Evolutionary conservation across 2,113 vertebrate species (phyloP).

Genomic region (Barbus barbus): DNA sequence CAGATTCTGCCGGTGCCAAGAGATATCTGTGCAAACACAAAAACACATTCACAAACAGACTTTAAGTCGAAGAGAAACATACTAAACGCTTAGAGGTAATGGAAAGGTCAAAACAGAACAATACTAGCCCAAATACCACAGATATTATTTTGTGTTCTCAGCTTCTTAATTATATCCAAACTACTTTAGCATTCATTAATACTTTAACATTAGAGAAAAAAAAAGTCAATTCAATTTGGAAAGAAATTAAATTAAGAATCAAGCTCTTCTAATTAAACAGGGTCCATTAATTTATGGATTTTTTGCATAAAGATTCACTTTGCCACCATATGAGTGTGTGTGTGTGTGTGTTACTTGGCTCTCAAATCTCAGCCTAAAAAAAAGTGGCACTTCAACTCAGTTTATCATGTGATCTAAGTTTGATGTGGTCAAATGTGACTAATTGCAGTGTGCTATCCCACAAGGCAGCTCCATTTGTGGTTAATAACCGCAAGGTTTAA

Average conservation of each 20-base stretch:
- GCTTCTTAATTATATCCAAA: neutral
- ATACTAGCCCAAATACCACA: neutral
- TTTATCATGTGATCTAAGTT: neutral
- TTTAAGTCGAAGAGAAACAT: neutral
- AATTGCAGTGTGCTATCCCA: constrained; percentile 8
- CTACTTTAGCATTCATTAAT: neutral
- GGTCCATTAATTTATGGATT: neutral
- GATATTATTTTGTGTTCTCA: neutral
- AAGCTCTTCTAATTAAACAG: neutral
- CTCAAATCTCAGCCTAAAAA: neutral
- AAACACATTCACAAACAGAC: neutral
- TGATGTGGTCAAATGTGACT: constrained; percentile 19
- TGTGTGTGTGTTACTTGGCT: neutral
- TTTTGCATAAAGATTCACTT: neutral
- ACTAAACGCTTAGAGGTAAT: neutral
- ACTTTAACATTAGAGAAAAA: too few relatives aligned
- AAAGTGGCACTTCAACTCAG: neutral
- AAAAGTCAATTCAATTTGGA: neutral
- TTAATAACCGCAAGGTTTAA: constrained; percentile 27
- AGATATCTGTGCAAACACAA: neutral
- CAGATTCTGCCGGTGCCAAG: neutral
- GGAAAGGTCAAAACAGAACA: neutral
- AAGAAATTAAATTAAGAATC: neutral
- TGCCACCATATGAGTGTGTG: neutral
- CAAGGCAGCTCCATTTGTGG: neutral